Evolutionary conservation across 1,140 invertebrate species (phyloP).

Genomic region (Leptonema lineaticorne): DNA sequence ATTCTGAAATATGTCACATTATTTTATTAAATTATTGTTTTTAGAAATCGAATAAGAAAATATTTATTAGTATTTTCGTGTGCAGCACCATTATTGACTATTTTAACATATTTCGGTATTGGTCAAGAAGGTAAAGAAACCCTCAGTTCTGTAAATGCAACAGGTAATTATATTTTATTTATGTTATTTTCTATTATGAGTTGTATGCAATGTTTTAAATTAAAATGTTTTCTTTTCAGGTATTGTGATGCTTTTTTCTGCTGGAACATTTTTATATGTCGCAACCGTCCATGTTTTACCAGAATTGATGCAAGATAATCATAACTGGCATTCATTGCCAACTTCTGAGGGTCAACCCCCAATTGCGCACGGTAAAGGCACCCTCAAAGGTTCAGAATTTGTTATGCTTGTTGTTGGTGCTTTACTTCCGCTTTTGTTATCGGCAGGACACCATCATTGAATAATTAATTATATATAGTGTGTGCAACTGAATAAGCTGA

Average conservation of each 20-base stretch:
- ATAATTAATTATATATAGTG: constrained; percentile 31
- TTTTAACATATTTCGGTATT: constrained; percentile 92
- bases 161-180: constrained; percentile 49
- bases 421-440: constrained; percentile 82
- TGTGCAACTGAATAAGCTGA: too few relatives aligned
- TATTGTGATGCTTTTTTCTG: constrained; percentile 97
- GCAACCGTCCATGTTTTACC: constrained; percentile 97
- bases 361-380: constrained; percentile 47
- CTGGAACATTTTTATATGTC: constrained; percentile 98
- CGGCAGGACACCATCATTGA: constrained; percentile 91
- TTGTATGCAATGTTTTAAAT: background rate
- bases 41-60: constrained; percentile 75
- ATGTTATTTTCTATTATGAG: background rate
- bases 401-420: constrained; percentile 81
- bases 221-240: constrained; percentile 57
- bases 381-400: constrained; percentile 77
- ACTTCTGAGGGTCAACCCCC: constrained; percentile 44
- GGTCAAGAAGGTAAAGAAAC: constrained; percentile 78
- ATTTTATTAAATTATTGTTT: constrained; percentile 27
- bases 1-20: background rate
- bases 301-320: constrained; percentile 71
- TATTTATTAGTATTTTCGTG: constrained; percentile 94
- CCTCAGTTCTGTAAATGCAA: constrained; percentile 85
- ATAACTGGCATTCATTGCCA: constrained; percentile 46
- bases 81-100: constrained; percentile 85